Percentiles rank a stretch among this genome's conserved stretches.
phyloP scores from a whole-genome alignment of 2,113 vertebrate genomes.

The Synchiropus splendidus region DNA sequence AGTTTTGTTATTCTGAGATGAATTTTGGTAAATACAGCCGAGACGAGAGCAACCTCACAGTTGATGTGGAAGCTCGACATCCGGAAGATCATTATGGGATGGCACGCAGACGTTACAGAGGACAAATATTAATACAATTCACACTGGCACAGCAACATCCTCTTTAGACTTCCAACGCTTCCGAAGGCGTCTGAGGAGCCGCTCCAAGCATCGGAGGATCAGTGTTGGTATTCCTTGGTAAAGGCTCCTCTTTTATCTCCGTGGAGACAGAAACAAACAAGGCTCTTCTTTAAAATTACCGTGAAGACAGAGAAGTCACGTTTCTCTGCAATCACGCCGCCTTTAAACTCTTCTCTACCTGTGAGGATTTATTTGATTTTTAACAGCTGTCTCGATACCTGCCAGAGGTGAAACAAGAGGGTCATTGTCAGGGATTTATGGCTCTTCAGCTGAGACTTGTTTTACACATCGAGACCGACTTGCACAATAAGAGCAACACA shows the following conservation, averaged over 20 bases:
- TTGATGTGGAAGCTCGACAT: slow-evolving; percentile 17
- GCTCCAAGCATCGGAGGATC: slow-evolving; percentile 15
- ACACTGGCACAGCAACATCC: slow-evolving; percentile 16
- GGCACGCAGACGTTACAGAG: slow-evolving; percentile 4
- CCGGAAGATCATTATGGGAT: slow-evolving; percentile 11
- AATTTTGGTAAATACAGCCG: slow-evolving; percentile 1
- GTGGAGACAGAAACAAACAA: slow-evolving; percentile 41
- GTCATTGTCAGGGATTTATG: neutral
- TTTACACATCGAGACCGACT: slow-evolving; percentile 6
- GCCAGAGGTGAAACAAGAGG: slow-evolving; percentile 7
- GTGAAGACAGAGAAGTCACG: slow-evolving; percentile 5
- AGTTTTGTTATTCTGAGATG: neutral
- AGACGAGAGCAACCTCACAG: slow-evolving; percentile 10
- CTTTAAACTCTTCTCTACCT: slow-evolving; percentile 11
- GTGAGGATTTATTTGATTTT: slow-evolving; percentile 9
- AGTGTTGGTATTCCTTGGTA: slow-evolving; percentile 18
- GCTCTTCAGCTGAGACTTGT: slow-evolving; percentile 13
- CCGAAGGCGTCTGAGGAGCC: too few relatives aligned
- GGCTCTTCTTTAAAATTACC: slow-evolving; percentile 8
- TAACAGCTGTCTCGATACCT: slow-evolving; percentile 2
- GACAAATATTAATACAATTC: slow-evolving; percentile 28
- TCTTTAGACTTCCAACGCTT: slow-evolving; percentile 3
- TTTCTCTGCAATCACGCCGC: slow-evolving; percentile 18
- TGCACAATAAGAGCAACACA: neutral
- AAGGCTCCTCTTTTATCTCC: slow-evolving; percentile 21